These are phyloP conservation scores for Oreamnos americanus DNA, from an alignment of 2,113 vertebrate species.

Conservation along the genomic window DNA sequence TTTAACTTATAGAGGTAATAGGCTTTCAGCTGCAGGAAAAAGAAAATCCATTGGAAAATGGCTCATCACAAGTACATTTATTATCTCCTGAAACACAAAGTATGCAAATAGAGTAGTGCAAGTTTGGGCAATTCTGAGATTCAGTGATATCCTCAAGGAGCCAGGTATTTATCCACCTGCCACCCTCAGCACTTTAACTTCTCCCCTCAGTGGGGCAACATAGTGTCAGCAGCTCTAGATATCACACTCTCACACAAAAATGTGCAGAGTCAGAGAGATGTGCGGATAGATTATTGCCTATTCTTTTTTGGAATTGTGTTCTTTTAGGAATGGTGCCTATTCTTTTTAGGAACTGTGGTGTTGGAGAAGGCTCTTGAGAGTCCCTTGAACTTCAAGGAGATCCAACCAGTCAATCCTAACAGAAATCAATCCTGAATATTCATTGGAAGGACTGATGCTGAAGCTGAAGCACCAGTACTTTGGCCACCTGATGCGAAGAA, in stretches of 20 bases:
- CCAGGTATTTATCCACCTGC: neutral
- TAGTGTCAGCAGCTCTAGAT: neutral
- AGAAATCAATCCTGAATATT: neutral
- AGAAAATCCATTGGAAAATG: neutral
- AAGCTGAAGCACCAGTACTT: neutral
- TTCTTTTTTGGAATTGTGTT: neutral
- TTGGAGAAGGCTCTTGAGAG: neutral
- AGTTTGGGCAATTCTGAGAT: neutral
- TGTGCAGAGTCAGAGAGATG: neutral
- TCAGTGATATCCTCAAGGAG: neutral
- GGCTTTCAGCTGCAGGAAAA: neutral
- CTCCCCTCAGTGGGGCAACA: neutral
- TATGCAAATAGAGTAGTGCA: neutral
- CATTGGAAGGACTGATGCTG: neutral
- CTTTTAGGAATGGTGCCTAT: neutral
- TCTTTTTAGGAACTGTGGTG: neutral
- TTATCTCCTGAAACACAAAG: neutral
- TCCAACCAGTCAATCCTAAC: neutral
- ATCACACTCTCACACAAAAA: neutral
- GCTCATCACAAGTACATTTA: neutral
- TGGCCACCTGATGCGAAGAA: neutral
- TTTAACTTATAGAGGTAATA: neutral
- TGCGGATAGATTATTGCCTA: neutral
- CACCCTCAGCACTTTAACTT: neutral
- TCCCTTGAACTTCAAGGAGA: neutral